Conservation (phyloP, 2,888 invertebrate species). For the Drosophila parthenogenetica region DNA sequence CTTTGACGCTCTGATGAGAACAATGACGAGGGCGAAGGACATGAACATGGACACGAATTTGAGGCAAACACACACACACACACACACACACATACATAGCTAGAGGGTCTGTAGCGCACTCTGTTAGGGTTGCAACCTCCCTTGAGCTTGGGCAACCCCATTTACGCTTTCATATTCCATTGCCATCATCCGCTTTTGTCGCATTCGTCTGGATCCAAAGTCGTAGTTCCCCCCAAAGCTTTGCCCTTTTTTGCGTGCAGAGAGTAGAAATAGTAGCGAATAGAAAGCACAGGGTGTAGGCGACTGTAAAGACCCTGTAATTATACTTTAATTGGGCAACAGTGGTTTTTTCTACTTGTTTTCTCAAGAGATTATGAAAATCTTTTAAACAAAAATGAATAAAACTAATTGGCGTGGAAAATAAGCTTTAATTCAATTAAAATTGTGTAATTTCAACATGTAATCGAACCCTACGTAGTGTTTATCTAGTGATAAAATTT, state of each 20-base stretch:
- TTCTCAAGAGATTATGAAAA: no score
- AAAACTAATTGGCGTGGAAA: no score
- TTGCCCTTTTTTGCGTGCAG: conserved; percentile 56
- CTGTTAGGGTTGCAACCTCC: conserved; percentile 16
- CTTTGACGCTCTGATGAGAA: conserved; percentile 32
- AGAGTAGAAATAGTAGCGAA: neutral
- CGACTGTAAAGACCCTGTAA: neutral
- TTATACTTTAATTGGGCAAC: neutral
- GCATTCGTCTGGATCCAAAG: conserved; percentile 40
- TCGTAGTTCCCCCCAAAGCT: conserved; percentile 12
- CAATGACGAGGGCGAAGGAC: conserved; percentile 24
- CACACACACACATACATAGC: neutral
- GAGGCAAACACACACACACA: neutral
- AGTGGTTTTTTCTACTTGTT: no score
- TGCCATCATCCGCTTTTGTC: conserved; percentile 33
- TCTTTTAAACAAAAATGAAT: no score
- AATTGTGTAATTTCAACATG: no score
- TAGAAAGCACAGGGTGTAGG: neutral
- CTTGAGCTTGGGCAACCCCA: conserved; percentile 1
- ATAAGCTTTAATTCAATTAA: no score
- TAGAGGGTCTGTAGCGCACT: neutral
- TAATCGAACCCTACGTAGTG: no score
- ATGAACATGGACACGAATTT: conserved; percentile 1
- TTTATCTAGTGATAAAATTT: no score
- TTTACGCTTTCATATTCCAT: conserved; percentile 10